Base-by-base conservation (phyloP, 37 sponge, comb jelly and placozoan genomes). In the Aplysina aerophoba region DNA sequence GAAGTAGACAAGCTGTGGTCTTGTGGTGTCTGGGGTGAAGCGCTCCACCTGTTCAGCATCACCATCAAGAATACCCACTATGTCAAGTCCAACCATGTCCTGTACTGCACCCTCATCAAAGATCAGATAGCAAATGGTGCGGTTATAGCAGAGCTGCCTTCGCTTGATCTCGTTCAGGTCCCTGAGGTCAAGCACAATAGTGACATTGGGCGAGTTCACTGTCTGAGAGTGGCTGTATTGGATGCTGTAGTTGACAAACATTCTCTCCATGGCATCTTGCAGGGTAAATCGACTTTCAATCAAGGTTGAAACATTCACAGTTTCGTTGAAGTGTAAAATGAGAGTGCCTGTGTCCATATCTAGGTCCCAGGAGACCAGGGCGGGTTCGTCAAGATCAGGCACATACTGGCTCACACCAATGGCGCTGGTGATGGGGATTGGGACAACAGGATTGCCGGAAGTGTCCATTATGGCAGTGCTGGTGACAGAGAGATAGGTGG, bases 131-230 rank as follows among this genome's bases (percentile, higher is more conserved):
- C 97, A 96, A 59, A 68, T 80, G 1, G 59, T 63, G 21, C 17
- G 25, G 25, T 59, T 28, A 31, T 85, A 66, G 67, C 97, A 96
- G 90, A 94, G 68, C 55, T 75, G 84, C 71, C 89, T 85, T 0
- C 92, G 88, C 65, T 93, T 96, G 78, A 96, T 96, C 58, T 96
- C 94, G 78, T 96, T 96, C 81, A 96, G 72, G 81, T 96, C 97
- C 39, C 56, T 82, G 6, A 55, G 65, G 58, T 84, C 82, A 15
- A 96, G 50, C 17, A 61, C 82, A 22, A 96, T 85, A 6, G 57
- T 72, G 31, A 94, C 82, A 40, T 82, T 64, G 14, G 94, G 80
- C 54, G 92, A 40, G 85, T 96, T 85, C 25, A 39, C 58, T 20
- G 58, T 54, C 56, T 89, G 89, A 19, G 82, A 82, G 15, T 65